These are phyloP conservation scores for Hypothenemus hampei DNA, from an alignment of 1,140 invertebrate genomes.

Conservation along the genomic window DNA sequence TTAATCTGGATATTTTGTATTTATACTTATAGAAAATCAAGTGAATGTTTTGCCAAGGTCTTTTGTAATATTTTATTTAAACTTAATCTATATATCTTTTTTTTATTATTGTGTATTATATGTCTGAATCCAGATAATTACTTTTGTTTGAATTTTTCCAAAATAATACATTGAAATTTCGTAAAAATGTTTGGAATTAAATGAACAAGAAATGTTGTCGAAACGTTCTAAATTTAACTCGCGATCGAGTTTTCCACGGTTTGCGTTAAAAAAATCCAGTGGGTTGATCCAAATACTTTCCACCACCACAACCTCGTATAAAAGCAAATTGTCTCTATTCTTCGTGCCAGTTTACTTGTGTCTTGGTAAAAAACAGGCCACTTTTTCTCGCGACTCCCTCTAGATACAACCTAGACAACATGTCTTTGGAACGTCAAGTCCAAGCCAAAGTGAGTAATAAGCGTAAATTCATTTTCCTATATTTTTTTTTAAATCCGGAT, in stretches of 20 bases:
- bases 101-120: too few species aligned
- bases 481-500: constrained; percentile 29
- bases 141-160: too few species aligned
- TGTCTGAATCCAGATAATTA: too few species aligned
- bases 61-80: too few species aligned
- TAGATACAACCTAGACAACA: constrained; percentile 39
- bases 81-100: too few species aligned
- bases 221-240: constrained; percentile 24
- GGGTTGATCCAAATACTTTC: constrained; percentile 21
- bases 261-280: constrained; percentile 23
- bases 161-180: too few species aligned
- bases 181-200: too few species aligned
- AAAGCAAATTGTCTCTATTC: constrained; percentile 16
- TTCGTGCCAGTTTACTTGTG: constrained; percentile 26
- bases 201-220: too few species aligned
- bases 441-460: constrained; percentile 61
- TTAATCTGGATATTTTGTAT: too few species aligned
- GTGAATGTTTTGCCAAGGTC: too few species aligned
- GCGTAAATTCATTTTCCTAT: neutral
- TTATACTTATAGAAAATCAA: too few species aligned
- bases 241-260: constrained; percentile 20
- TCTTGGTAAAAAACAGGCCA: constrained; percentile 13
- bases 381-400: constrained; percentile 14
- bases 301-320: constrained; percentile 29
- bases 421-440: constrained; percentile 78